Base-by-base conservation (phyloP, 2,888 invertebrate genomes). In the Coenonympha glycerion region DNA sequence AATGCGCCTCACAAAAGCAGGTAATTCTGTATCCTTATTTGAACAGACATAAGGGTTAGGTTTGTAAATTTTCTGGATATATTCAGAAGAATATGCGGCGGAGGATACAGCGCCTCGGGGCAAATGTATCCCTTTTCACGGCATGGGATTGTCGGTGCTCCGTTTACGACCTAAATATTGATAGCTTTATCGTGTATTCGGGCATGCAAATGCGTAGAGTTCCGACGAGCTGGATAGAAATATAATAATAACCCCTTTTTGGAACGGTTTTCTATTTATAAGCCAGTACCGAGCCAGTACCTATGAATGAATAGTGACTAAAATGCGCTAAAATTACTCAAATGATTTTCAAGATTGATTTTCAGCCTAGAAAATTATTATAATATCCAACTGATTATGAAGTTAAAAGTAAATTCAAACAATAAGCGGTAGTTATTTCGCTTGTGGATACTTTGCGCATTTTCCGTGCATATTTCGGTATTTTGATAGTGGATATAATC, bases 151-250 rank as follows among this genome's bases (percentile, higher is more conserved):
- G 52, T 44, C 36, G 40, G 34, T 33, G 28, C 26, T 26, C 28
- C 41, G 49, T 60, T 63, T 62, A 62, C 59, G 56, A 58, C 53
- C 47, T 53, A 62, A 64, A 61, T 62, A 63, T 64, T 62, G 62
- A 61, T 61, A 61, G 61, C 56, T 59, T 57, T 55, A 55, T 55
- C 52, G 47, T 52, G 53, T 52, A 45, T 48, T 45, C 52, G 48
- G 52, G 53, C 52, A 50, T 47, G 47, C 47, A 59, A 59, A 55
- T 49, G 37, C 49, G 42, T 42, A 47, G 39, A 39, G 31, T 39
- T 18, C 11, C 18, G 41, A 41, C 18, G 42, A 34, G 33, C 39
- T 47, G 42, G 34, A 40, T 28, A 34, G 40, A 53, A 46, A n/a
- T n/a, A n/a, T n/a, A n/a, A n/a, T n/a, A n/a, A n/a, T n/a, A n/a